Conservation (phyloP, 2,113 vertebrate genomes). For the Polypterus senegalus region DNA sequence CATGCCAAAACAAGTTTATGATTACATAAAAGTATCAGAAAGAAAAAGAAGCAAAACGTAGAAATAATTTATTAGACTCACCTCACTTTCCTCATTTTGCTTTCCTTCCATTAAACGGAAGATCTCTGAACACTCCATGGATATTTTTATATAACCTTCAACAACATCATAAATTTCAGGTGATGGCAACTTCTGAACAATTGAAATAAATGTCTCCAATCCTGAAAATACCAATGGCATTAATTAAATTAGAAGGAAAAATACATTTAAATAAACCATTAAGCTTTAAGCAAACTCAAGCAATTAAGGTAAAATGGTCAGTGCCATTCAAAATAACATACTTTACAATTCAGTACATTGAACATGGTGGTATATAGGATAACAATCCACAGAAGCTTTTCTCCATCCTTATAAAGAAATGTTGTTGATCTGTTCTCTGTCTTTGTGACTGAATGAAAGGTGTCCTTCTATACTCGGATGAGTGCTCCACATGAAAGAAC, state of each 20-base stretch:
- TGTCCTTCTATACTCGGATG: no score
- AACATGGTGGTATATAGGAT: no score
- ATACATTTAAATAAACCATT: background rate
- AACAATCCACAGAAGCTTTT: no score
- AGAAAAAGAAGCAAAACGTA: background rate
- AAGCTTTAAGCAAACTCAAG: background rate
- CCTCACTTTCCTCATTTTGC: slow-evolving; percentile 59
- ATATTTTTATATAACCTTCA: slow-evolving; percentile 85
- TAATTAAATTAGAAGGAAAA: background rate
- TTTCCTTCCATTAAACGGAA: slow-evolving; percentile 73
- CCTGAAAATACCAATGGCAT: slow-evolving; percentile 38
- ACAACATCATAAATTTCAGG: slow-evolving; percentile 69
- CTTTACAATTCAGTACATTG: no score
- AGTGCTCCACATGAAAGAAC: no score
- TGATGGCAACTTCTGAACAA: slow-evolving; percentile 58
- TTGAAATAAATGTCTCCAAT: slow-evolving; percentile 60
- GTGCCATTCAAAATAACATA: background rate
- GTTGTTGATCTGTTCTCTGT: no score
- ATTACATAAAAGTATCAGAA: background rate
- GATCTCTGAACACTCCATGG: slow-evolving; percentile 79
- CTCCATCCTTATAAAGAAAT: no score
- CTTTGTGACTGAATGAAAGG: no score
- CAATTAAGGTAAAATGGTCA: fast-evolving
- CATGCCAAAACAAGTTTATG: background rate
- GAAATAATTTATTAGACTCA: slow-evolving; percentile 28